Evolutionary conservation across 2,888 invertebrate species (phyloP), one percentile per base, ranked within the genome.

Genomic region (Rhaphigaster nebulosa): DNA sequence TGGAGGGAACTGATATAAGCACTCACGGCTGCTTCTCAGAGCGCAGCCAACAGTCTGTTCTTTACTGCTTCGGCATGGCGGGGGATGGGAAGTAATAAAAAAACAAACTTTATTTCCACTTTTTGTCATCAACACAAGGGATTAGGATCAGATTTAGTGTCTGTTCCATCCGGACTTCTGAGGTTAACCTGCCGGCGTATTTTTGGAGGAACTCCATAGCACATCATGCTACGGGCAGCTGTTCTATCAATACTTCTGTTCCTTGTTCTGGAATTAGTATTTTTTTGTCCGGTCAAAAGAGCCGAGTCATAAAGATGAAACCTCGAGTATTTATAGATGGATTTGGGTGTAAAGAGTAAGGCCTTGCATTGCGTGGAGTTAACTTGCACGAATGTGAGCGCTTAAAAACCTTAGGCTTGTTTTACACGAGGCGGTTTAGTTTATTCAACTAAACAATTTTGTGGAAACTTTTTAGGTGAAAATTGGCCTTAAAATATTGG

Each of bases 31-130:
- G 56, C 26, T 26, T 23, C 56, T 56, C 56, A 18, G 52, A 52
- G 52, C 52, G 52, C 52, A 52, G 2, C 65, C 70, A 34, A 26
- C 70, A 70, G 70, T 3, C 34, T 34, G 70, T 70, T 70, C 70
- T 70, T 70, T 70, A 70, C 70, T 70, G 70, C 70, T 70, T 70
- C 70, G 34, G 70, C 70, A 34, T 70, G 70, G 70, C 70, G 34
- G 70, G 70, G 34, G 70, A 29, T 29, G 70, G 29, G 70, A 34
- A 70, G 34, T 13, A 13, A 70, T 70, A 70, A 70, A 70, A 70
- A 70, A 70, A 70, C 70, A 70, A 70, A 70, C 70, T 70, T 70
- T 56, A 56, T 56, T 34, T 23, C 70, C 70, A 34, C 70, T 70
- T 70, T 70, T 70, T 70, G 26, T 34, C 70, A 29, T 34, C 34